Evolutionary conservation across 2,113 vertebrate genomes (phyloP).

Genomic region (Rhynchopsitta pachyrhyncha): DNA sequence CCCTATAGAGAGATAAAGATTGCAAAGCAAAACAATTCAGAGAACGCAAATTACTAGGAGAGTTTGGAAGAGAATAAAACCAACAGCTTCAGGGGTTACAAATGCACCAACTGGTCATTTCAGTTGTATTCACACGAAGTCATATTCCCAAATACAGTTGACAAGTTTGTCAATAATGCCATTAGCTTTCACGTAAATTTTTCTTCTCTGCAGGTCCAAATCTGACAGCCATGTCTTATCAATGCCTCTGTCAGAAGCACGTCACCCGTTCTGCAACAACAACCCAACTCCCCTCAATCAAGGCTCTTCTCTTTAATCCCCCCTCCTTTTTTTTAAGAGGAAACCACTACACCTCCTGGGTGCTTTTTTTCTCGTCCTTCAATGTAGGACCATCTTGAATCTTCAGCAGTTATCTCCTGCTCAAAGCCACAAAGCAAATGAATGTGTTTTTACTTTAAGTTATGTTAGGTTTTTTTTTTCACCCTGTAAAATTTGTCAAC

Average conservation of each 20-base stretch:
- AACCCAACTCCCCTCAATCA: neutral
- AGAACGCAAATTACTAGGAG: slow-evolving; percentile 48
- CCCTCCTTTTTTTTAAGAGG: accelerated
- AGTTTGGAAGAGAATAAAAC: slow-evolving; percentile 45
- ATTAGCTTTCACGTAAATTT: neutral
- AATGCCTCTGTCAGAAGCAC: neutral
- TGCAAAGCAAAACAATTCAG: slow-evolving; percentile 56
- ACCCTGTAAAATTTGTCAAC: neutral
- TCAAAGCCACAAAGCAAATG: neutral
- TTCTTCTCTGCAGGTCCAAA: neutral
- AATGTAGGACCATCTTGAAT: neutral
- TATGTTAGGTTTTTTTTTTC: neutral
- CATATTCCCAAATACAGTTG: neutral
- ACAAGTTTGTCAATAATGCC: neutral
- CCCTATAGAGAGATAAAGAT: slow-evolving; percentile 61
- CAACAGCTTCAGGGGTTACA: slow-evolving; percentile 30
- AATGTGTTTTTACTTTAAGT: neutral
- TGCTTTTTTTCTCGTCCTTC: neutral
- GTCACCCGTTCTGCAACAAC: neutral
- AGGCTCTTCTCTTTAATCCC: neutral
- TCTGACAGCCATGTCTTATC: neutral
- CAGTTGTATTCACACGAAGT: neutral
- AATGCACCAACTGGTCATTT: slow-evolving; percentile 47
- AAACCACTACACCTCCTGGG: neutral
- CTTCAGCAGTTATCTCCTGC: neutral